Conservation (phyloP, 2,113 vertebrate species). For the Tragelaphus imberbis region DNA sequence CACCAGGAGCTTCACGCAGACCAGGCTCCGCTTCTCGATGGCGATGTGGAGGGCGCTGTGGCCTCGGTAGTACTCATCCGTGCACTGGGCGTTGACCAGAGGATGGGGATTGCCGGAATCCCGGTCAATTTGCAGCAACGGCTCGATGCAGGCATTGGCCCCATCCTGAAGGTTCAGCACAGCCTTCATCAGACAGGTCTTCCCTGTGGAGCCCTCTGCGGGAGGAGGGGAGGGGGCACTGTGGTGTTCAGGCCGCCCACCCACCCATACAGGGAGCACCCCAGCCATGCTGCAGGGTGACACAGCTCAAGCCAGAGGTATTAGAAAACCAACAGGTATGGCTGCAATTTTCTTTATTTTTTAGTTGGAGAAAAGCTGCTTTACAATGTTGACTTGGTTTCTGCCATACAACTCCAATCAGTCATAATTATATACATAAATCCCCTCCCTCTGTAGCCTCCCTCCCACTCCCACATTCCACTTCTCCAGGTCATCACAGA, state of each 20-base stretch:
- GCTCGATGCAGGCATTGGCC: conserved; percentile 85
- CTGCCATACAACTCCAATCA: not conserved
- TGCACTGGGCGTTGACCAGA: conserved; percentile 88
- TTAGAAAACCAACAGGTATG: not conserved
- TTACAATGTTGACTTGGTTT: not conserved
- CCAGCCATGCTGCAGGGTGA: not conserved
- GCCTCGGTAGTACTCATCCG: conserved; percentile 86
- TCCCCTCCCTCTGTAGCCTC: not conserved
- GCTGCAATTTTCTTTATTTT: not conserved
- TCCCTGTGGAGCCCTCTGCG: conserved; percentile 89
- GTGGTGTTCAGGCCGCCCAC: not conserved
- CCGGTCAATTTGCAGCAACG: conserved; percentile 86
- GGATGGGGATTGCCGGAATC: conserved; percentile 81
- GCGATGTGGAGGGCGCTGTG: conserved; percentile 95
- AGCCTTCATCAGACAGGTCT: conserved; percentile 93
- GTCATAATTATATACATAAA: not conserved
- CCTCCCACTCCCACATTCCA: not conserved
- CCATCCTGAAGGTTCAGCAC: conserved; percentile 88
- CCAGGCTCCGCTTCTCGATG: conserved; percentile 89
- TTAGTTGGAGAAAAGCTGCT: not conserved
- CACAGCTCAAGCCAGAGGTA: not conserved
- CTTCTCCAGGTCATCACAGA: not conserved
- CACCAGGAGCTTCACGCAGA: conserved; percentile 86
- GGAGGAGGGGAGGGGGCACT: not conserved
- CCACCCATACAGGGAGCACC: not conserved